Evolutionary conservation across 53 echinoderm and acorn worm genomes (phyloP), one percentile per base, ranked within the genome.

Genomic region (Stichopus horrens): DNA sequence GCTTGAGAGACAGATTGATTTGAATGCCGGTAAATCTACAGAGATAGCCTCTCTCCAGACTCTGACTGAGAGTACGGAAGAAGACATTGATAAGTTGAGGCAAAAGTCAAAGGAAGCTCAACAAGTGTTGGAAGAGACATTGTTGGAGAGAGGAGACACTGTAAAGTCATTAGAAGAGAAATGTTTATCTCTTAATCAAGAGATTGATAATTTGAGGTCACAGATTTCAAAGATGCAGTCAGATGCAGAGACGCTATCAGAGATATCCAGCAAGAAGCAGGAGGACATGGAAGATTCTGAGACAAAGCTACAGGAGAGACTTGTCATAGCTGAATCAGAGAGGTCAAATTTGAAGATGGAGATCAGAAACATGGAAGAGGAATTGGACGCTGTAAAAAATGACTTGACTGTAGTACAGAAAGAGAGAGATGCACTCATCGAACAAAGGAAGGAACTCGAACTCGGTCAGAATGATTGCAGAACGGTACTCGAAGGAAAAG

Each of bases 171-270:
- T 83, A 19, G 91, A 89, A 58, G 76, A 74, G 21, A 83, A 91
- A 53, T 71, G 91, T 16, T 60, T 56, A 21, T 75, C 75, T 14
- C 76, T 76, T 54, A 92, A 90, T 55, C 88, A 77, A 19, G 79
- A 82, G 57, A 80, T 86, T 10, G 74, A 88, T 20, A 74, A 93
- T 68, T 74, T 95, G n/a, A 92, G 92, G 76, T 74, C 90, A 5
- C 58, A 76, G n/a, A 73, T 90, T 55, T 53, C 54, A 14, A 91
- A 96, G 66, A 13, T 88, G 55, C 18, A 21, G 55, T 55, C 75
- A 11, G 87, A 87, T 56, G 52, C 54, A 21, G 87, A 87, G 16
- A 19, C 54, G 9, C 54, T 74, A 2, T 56, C n/a, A 19, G 54
- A 87, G 23, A n/a, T 23, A 14, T 54, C n/a, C 5, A 57, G 74